phyloP scores from a whole-genome alignment of 2,888 invertebrate species.

The Polymixis flavicincta region DNA sequence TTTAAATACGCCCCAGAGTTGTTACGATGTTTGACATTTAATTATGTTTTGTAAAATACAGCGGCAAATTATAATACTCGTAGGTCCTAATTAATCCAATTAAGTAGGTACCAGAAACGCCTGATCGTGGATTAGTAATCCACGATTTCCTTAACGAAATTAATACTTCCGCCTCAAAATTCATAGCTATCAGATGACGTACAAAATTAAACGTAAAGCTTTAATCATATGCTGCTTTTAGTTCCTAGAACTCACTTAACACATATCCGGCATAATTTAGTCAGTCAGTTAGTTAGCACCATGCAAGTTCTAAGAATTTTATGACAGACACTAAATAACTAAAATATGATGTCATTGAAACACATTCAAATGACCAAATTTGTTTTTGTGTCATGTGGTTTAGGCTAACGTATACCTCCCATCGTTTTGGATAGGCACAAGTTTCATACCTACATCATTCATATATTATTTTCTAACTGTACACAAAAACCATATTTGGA shows the following conservation, averaged over 20 bases:
- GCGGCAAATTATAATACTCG: not conserved
- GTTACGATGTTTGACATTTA: not conserved
- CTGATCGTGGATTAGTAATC: conserved; percentile 6
- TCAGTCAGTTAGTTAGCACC: conserved; percentile 40
- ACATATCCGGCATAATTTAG: conserved; percentile 51
- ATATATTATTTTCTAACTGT: not conserved
- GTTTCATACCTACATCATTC: not conserved
- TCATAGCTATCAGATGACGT: conserved; percentile 8
- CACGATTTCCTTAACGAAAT: conserved; percentile 1
- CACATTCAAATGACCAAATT: conserved; percentile 10
- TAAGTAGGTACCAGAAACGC: not conserved
- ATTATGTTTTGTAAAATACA: not conserved
- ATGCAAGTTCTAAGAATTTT: conserved; percentile 48
- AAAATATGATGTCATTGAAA: conserved; percentile 50
- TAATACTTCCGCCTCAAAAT: not conserved
- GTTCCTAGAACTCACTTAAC: conserved; percentile 48
- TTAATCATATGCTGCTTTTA: conserved; percentile 31
- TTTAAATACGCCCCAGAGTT: not conserved
- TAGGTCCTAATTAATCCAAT: not conserved
- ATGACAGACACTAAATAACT: conserved; percentile 48
- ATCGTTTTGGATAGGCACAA: not conserved
- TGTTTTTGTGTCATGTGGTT: conserved; percentile 32
- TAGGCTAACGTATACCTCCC: conserved; percentile 1
- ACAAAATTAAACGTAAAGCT: conserved; percentile 17
- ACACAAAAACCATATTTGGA: not conserved